A percentile compares a stretch with the other conserved stretches of the same genome.
These are phyloP conservation scores for Diploscapter pachys DNA, from an alignment of 1,140 invertebrate species.

Conservation along the genomic window DNA sequence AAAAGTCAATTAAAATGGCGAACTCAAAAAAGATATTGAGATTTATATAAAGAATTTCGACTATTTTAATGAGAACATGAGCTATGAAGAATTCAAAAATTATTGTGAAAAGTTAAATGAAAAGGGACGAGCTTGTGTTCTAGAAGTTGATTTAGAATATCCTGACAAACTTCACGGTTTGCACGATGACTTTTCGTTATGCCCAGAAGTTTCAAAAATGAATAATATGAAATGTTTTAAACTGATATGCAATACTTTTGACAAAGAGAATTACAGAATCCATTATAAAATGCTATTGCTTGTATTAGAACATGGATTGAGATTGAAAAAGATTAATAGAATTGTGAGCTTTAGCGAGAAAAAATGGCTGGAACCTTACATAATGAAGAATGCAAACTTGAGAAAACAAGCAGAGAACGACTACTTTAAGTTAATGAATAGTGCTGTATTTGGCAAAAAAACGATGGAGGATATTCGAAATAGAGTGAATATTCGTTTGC, in stretches of 20 bases:
- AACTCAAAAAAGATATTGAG: constrained; percentile 24
- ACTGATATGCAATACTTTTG: constrained; percentile 44
- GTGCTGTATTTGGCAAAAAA: constrained; percentile 61
- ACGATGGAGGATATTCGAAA: constrained; percentile 64
- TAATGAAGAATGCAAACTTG: constrained; percentile 60
- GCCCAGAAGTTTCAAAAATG: constrained; percentile 48
- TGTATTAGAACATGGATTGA: constrained; percentile 61
- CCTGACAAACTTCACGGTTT: constrained; percentile 42
- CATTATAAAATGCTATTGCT: constrained; percentile 64
- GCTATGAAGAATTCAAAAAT: constrained; percentile 14
- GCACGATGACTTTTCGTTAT: constrained; percentile 60
- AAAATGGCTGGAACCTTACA: constrained; percentile 61
- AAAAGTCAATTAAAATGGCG: constrained; percentile 39
- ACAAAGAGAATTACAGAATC: constrained; percentile 61
- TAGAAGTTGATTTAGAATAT: constrained; percentile 51
- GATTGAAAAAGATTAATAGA: constrained; percentile 62
- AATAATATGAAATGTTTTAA: constrained; percentile 35
- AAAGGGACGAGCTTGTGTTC: constrained; percentile 37
- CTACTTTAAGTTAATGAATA: constrained; percentile 64
- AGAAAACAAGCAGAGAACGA: constrained; percentile 61
- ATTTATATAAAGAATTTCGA: constrained; percentile 25
- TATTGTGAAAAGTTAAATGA: constrained; percentile 28
- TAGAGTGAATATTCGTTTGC: constrained; percentile 47
- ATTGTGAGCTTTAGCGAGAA: constrained; percentile 63
- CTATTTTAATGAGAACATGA: constrained; percentile 3